Base-by-base conservation (phyloP, 1,140 invertebrate species). In the Drosophila bocqueti region DNA sequence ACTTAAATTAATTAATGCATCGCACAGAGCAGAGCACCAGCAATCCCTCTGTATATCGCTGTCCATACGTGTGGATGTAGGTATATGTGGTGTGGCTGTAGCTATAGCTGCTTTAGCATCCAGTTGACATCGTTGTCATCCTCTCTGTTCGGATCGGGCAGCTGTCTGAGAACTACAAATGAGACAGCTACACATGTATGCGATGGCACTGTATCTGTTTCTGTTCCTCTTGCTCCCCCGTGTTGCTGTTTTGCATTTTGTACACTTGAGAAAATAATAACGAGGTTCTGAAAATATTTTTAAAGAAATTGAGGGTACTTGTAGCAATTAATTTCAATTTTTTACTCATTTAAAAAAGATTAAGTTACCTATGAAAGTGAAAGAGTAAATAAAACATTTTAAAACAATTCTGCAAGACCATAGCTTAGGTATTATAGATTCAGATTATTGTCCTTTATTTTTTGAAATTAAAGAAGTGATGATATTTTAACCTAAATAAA, bases 1-100 rank as follows among this genome's bases (percentile, higher is more conserved):
- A 89, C 79, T 81, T 68, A 90, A 85, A 89, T 90, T 89, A 89
- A 90, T 89, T 89, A 90, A 89, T 89, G 81, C 84, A 84, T 72
- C 69, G 83, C 45, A 78, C 78, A 52, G 50, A 52, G 76, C 66
- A 45, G 72, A 42, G 31, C 29, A 50, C 29, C 64, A 57, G 43
- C 15, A 34, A 61, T 68, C 34, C 43, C 43, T 24, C 29, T n/a
- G 15, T 26, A 34, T 54, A 24, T 34, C 2, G 26, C 15, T n/a
- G 26, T 9, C 16, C 7, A 24, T 60, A 16, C 34, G 21, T 40
- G 9, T 18, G 11, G 31, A 52, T 21, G 29, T 18, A 1, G 31
- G 11, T 34, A 52, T 38, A 18, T 34, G 0, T 6, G 10, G 2
- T 34, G 29, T 52, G 8, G 36, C 34, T 40, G 16, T 57, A 57